Percentiles rank a stretch among this genome's conserved stretches.
These are phyloP conservation scores for Contarinia nasturtii DNA, from an alignment of 1,140 invertebrate species.

Conservation along the genomic window DNA sequence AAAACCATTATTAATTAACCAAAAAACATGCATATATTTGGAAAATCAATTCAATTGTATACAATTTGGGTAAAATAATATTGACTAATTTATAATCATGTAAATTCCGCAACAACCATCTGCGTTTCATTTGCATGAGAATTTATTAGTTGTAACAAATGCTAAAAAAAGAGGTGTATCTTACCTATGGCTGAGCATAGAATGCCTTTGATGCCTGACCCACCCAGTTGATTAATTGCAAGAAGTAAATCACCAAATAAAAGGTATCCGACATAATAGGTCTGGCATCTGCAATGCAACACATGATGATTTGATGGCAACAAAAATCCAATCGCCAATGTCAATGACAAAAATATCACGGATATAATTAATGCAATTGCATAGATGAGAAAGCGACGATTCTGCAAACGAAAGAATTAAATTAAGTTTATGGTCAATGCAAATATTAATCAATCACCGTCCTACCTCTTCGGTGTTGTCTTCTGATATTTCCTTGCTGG, in stretches of 20 bases:
- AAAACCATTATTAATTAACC: too few species aligned
- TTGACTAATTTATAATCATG: neutral
- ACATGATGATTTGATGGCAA: constrained; percentile 63
- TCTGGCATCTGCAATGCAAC: constrained; percentile 67
- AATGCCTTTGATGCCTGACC: constrained; percentile 30
- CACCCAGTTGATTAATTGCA: constrained; percentile 47
- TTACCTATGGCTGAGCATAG: constrained; percentile 44
- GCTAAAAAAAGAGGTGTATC: too few species aligned
- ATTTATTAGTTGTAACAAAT: too few species aligned
- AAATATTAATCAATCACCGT: too few species aligned
- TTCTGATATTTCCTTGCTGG: too few species aligned
- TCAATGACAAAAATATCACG: constrained; percentile 55
- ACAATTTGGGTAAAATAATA: neutral
- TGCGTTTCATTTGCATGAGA: neutral
- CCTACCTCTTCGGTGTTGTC: too few species aligned
- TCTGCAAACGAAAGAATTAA: constrained; percentile 18
- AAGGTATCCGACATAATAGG: constrained; percentile 59
- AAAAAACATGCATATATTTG: too few species aligned
- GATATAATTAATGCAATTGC: constrained; percentile 55
- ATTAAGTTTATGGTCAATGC: too few species aligned
- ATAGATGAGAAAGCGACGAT: constrained; percentile 44
- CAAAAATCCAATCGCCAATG: constrained; percentile 50
- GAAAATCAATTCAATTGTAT: too few species aligned
- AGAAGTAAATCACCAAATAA: constrained; percentile 56
- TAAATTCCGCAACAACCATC: neutral